Base-by-base conservation (phyloP, 2,888 invertebrate species). In the Pomacea canaliculata region DNA sequence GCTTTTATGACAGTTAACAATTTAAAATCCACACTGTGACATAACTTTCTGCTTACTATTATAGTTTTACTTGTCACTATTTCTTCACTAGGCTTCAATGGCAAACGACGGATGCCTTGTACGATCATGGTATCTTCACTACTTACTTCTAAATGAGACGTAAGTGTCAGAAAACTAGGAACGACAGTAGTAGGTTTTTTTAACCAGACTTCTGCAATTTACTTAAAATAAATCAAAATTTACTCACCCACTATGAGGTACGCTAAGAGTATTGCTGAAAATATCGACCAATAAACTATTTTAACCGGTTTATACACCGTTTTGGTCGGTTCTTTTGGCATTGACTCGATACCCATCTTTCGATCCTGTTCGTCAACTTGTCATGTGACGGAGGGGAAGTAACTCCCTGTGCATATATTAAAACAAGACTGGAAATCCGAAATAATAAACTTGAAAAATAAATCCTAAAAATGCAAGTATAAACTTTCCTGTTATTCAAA, bases 311-410 rank as follows among this genome's bases (percentile, higher is more conserved):
- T 67, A 46, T 78, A 78, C 66, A 65, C 77, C 51, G 71, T 68
- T 73, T 80, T 80, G 12, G 80, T 80, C 13, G 80, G 80, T 51
- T 80, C 78, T 37, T 74, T 68, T 10, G 49, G 23, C 73, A 74
- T 74, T 13, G 68, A 62, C 48, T 74, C 68, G 37, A 74, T 69
- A 59, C 73, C 73, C 73, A 73, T 73, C 67, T 73, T 73, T 27
- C 13, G 46, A 49, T 8, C 46, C n/a, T 16, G 16, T 19, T 49
- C 65, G 12, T n/a, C 49, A 8, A 8, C 37, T 16, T 19, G 69
- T 74, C 73, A 74, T 74, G 73, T 74, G 73, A 74, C 62, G n/a
- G 7, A 74, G 8, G 69, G 73, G 73, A 59, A 60, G 67, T 46
- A 74, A 74, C 73, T 67, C 46, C 56, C n/a, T 67, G 27, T 56